A percentile compares a stretch with the other conserved stretches of the same genome.
phyloP scores from a whole-genome alignment of 2,113 vertebrate genomes.

The Passer montanus region DNA sequence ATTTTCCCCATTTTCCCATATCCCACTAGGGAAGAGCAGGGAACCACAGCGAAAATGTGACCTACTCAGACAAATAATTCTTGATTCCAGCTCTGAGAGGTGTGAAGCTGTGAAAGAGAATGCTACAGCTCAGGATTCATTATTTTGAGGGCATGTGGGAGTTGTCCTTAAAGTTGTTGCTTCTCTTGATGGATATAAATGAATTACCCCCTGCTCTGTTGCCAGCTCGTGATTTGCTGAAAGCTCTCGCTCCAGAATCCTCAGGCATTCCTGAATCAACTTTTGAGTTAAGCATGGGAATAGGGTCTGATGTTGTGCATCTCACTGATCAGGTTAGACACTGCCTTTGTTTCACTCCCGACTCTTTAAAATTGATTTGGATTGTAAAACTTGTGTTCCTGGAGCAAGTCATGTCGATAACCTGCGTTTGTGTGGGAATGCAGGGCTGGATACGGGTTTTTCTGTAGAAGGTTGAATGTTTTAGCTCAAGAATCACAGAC shows the following conservation, averaged over 20 bases:
- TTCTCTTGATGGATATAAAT: background rate
- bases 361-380: background rate
- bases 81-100: background rate
- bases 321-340: background rate
- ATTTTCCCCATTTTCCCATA: background rate
- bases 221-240: background rate
- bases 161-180: background rate
- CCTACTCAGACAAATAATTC: background rate
- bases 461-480: background rate
- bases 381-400: background rate
- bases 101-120: background rate
- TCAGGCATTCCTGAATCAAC: background rate
- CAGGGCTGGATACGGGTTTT: background rate
- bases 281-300: background rate
- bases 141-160: background rate
- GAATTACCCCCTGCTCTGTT: background rate
- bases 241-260: background rate
- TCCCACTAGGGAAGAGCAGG: background rate
- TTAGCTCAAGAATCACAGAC: background rate
- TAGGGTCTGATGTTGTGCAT: background rate
- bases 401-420: accelerated
- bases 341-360: background rate
- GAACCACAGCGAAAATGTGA: background rate
- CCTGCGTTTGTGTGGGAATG: background rate
- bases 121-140: background rate